Conservation (phyloP, 2,113 vertebrate species). For the Phylloscopus whistleri region DNA sequence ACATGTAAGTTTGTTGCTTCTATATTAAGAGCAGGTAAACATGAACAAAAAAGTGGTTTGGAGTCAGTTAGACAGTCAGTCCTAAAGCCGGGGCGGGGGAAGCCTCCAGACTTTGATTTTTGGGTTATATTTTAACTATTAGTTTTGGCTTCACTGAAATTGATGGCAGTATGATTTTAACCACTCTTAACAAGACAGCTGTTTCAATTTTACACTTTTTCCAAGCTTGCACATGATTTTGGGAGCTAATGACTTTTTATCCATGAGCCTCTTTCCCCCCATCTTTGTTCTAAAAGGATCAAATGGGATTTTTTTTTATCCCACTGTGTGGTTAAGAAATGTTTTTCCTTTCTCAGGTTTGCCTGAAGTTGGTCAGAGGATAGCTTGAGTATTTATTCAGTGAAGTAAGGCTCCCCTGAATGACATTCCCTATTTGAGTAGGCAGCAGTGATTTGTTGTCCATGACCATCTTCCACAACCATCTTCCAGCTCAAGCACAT, state of each 20-base stretch:
- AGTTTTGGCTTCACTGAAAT: background rate
- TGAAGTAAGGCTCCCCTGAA: background rate
- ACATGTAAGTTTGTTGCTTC: background rate
- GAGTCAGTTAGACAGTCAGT: background rate
- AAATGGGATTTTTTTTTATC: background rate
- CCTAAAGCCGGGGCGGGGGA: rapidly evolving
- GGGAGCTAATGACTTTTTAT: background rate
- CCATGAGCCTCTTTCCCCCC: rapidly evolving
- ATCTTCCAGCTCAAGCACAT: background rate
- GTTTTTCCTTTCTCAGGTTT: background rate
- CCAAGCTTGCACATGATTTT: background rate
- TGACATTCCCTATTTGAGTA: background rate
- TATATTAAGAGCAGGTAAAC: background rate
- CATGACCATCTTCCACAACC: background rate
- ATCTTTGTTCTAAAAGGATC: background rate
- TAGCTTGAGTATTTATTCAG: background rate
- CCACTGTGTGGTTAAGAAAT: background rate
- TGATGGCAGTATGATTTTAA: background rate
- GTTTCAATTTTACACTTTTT: background rate
- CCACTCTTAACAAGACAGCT: background rate
- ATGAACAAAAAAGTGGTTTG: background rate
- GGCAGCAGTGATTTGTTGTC: background rate
- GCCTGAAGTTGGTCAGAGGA: background rate
- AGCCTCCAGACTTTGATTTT: background rate
- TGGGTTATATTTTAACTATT: background rate